phyloP scores from a whole-genome alignment of 2,888 invertebrate genomes.

The Nemapogon koenigi region DNA sequence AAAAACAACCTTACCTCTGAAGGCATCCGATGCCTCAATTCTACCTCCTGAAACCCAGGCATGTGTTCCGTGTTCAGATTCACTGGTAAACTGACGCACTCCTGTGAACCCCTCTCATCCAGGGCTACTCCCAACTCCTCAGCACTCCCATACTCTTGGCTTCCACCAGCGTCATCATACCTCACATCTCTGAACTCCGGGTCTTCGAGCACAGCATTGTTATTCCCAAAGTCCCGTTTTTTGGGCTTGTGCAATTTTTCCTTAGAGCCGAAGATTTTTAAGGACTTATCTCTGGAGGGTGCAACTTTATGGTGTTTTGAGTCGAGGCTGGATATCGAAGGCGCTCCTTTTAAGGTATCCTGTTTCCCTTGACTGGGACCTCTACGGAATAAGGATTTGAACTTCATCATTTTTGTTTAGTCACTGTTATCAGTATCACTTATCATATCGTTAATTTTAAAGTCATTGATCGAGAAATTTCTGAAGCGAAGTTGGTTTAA shows the following conservation, averaged over 20 bases:
- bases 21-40: conserved; percentile 47
- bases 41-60: conserved; percentile 57
- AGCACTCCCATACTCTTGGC: conserved; percentile 47
- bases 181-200: conserved; percentile 44
- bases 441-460: conserved; percentile 1
- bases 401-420: conserved; percentile 88
- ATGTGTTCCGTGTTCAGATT: conserved; percentile 53
- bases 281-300: conserved; percentile 48
- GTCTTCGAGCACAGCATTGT: conserved; percentile 58
- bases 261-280: conserved; percentile 60
- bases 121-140: conserved; percentile 46
- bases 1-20: conserved; percentile 57
- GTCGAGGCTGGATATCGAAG: conserved; percentile 71
- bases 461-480: conserved; percentile 6
- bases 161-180: conserved; percentile 32
- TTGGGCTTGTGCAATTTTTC: conserved; percentile 59
- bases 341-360: conserved; percentile 66
- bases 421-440: no score
- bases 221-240: conserved; percentile 53
- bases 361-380: conserved; percentile 71
- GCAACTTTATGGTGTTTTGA: conserved; percentile 64
- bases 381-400: conserved; percentile 92
- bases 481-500: no score
- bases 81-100: conserved; percentile 55
- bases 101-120: conserved; percentile 51